phyloP scores from a whole-genome alignment of 2,888 invertebrate species.

The Mythimna ferrago region DNA sequence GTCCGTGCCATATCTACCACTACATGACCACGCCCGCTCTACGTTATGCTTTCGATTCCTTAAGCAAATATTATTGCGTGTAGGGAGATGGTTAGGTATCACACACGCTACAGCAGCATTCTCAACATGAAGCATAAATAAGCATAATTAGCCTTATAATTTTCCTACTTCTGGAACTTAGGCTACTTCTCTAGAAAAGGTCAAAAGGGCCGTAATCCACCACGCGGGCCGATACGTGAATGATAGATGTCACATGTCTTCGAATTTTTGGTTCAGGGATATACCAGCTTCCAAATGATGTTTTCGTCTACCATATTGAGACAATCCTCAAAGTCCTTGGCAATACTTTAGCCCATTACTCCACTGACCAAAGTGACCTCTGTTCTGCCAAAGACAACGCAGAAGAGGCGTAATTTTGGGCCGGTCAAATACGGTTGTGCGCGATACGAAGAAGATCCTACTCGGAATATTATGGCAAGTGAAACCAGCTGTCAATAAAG shows the following conservation, averaged over 20 bases:
- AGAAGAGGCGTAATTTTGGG: not conserved
- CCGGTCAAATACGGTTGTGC: not conserved
- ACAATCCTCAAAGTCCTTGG: not conserved
- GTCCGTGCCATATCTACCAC: too few species aligned
- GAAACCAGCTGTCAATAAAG: conserved; percentile 2
- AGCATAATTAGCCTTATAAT: too few species aligned
- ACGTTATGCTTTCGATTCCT: not conserved
- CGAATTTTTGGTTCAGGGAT: not conserved
- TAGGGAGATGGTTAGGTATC: not conserved
- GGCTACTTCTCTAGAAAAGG: too few species aligned
- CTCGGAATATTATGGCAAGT: not conserved
- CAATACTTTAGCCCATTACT: not conserved
- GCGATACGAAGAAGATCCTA: not conserved
- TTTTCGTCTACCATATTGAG: not conserved
- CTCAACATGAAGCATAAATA: not conserved
- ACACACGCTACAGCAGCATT: conserved; percentile 1
- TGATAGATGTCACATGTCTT: not conserved
- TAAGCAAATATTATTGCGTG: not conserved
- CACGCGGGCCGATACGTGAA: not conserved
- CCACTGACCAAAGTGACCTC: not conserved
- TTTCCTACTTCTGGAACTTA: too few species aligned
- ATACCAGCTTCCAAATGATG: not conserved
- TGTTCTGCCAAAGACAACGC: not conserved
- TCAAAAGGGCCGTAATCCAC: too few species aligned
- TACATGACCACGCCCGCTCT: conserved; percentile 10